A percentile compares a stretch with the other conserved stretches of the same genome.
phyloP scores from a whole-genome alignment of 2,113 vertebrate species.

The Nesoenas mayeri region DNA sequence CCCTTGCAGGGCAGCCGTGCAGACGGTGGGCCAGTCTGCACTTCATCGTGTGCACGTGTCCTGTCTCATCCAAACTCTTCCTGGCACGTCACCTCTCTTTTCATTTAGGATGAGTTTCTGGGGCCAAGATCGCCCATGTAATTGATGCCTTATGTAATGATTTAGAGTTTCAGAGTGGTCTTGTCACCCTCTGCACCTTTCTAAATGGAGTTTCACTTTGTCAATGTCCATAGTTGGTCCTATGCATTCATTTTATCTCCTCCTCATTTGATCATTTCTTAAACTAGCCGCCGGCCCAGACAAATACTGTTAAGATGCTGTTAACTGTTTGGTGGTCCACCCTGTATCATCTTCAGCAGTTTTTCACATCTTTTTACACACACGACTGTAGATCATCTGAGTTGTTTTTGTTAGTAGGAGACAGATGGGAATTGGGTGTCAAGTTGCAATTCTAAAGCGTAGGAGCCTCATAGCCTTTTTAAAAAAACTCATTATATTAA shows the following conservation, averaged over 20 bases:
- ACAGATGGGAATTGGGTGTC: conserved; percentile 66
- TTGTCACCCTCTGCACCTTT: background rate
- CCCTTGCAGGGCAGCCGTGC: background rate
- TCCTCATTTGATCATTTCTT: background rate
- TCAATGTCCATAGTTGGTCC: background rate
- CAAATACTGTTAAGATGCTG: background rate
- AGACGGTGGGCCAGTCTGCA: background rate
- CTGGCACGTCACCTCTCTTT: background rate
- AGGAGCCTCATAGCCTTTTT: conserved; percentile 53
- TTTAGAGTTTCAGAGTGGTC: background rate
- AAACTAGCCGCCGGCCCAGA: background rate
- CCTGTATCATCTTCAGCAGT: background rate
- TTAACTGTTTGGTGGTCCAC: background rate
- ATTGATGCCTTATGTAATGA: background rate
- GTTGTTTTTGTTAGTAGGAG: conserved; percentile 60
- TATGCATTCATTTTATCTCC: background rate
- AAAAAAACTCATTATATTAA: conserved; percentile 48
- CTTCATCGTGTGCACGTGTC: fast-evolving
- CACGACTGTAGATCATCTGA: conserved; percentile 13
- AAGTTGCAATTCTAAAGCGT: conserved; percentile 1
- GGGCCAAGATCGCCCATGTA: background rate
- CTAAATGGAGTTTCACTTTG: background rate
- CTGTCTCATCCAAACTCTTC: background rate
- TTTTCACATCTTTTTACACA: conserved; percentile 36
- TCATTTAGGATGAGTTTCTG: background rate